Base-by-base conservation (phyloP, 2,113 vertebrate genomes). In the Phaethornis superciliosus region DNA sequence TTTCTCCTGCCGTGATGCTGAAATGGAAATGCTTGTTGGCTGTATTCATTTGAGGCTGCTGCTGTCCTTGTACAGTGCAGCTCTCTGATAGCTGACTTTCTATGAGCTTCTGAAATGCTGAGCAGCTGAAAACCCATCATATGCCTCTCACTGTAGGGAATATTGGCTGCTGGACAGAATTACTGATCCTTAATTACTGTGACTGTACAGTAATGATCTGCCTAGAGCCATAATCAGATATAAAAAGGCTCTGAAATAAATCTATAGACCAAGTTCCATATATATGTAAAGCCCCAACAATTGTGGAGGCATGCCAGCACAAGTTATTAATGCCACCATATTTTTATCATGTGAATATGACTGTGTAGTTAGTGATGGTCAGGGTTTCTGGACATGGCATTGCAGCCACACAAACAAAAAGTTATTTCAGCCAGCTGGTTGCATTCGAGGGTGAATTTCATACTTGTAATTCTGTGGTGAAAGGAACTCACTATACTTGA, bases 201-300 rank as follows among this genome's bases (percentile, higher is more conserved):
- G 63, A 67, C 82, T 84, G 49, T 63, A n/a, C 47, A 56, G 80
- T 51, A 52, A 32, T 52, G 28, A 71, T 67, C 33, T 3, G 83
- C 76, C 83, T 81, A 77, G 64, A 93, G 90, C 69, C 33, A 86
- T 75, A 80, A 59, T 70, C 71, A 83, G 56, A 83, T 83, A 75
- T 30, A 67, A 86, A 93, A 92, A 75, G 32, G 21, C 63, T 88
- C 80, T 85, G 80, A 90, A 94, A 90, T 28, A 81, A 68, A 96
- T 71, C 64, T 63, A 55, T 70, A 90, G 85, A 47, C 33, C 23
- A 42, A 88, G n/a, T 86, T 88, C 83, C 86, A 8, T 74, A 78
- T 81, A 84, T 92, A 60, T 17, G 21, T 59, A 30, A 88, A 84
- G 47, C 15, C 17, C 60, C 81, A n/a, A 74, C 85, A 85, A 83